Percentiles rank a stretch among this genome's conserved stretches.
phyloP scores from a whole-genome alignment of 1,140 invertebrate species.

The Drosophila chauvacae region DNA sequence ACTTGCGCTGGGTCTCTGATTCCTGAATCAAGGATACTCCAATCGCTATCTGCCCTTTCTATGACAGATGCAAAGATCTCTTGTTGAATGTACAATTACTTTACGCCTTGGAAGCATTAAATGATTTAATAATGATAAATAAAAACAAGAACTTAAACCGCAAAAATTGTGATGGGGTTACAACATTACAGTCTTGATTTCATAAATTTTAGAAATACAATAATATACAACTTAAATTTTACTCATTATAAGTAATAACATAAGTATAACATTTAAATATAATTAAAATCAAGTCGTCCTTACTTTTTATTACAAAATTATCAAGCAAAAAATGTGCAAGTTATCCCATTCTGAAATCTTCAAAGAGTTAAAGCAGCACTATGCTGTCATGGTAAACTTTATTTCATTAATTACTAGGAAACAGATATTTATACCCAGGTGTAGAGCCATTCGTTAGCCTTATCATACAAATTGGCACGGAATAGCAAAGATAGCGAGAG shows the following conservation, averaged over 20 bases:
- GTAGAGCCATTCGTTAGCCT: constrained; percentile 12
- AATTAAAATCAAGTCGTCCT: not conserved
- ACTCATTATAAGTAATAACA: too few relatives aligned
- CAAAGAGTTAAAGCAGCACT: not conserved
- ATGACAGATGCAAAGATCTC: not conserved
- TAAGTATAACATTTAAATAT: too few relatives aligned
- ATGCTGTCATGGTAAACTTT: not conserved
- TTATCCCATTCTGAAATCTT: not conserved
- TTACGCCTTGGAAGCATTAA: not conserved
- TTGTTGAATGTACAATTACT: not conserved
- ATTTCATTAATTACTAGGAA: not conserved
- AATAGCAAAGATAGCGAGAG: not conserved
- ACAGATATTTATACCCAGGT: not conserved
- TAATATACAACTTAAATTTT: too few relatives aligned
- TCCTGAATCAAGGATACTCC: constrained; percentile 4
- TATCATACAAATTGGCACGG: constrained; percentile 25
- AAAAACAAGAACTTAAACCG: not conserved
- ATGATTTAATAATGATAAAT: not conserved
- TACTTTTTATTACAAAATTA: too few relatives aligned
- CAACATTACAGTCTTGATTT: not conserved
- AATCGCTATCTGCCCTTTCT: not conserved
- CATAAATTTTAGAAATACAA: not conserved
- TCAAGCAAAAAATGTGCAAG: not conserved
- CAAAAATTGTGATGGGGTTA: not conserved
- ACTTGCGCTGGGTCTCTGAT: constrained; percentile 4